These are phyloP conservation scores for Caenorhabditis macrosperma DNA, from an alignment of 2,888 invertebrate species.

Conservation along the genomic window DNA sequence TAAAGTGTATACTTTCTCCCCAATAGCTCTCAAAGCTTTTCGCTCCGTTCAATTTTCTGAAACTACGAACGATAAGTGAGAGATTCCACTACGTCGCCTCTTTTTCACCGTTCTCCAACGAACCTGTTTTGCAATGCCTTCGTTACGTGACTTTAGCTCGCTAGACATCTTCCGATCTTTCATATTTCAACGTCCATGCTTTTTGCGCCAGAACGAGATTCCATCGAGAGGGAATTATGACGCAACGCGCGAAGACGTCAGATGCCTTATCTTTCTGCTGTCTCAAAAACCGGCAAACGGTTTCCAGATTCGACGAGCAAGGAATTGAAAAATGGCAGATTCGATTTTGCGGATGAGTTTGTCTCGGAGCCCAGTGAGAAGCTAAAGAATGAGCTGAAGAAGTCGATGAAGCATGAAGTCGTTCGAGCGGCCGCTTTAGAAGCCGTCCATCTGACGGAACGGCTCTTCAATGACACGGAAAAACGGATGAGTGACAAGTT, in stretches of 20 bases:
- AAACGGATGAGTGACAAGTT: conserved; percentile 59
- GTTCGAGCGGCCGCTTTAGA: conserved; percentile 56
- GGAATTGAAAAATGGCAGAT: conserved; percentile 16
- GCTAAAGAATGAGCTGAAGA: conserved; percentile 50
- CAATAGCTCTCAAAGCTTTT: no score
- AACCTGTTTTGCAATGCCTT: not conserved
- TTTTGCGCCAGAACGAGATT: conserved; percentile 22
- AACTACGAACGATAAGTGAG: no score
- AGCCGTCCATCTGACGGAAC: conserved; percentile 65
- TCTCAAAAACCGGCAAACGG: not conserved
- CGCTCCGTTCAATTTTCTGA: no score
- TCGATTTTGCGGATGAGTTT: conserved; percentile 26
- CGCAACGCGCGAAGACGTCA: conserved; percentile 13
- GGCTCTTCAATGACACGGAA: conserved; percentile 71
- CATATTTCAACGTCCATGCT: conserved; percentile 22
- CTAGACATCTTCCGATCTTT: conserved; percentile 21
- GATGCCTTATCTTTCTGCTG: conserved; percentile 41
- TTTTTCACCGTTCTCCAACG: not conserved
- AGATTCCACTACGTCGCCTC: no score
- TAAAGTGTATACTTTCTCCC: no score
- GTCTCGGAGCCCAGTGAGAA: conserved; percentile 37
- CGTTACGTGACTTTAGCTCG: conserved; percentile 5
- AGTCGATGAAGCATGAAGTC: conserved; percentile 53
- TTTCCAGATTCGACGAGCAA: conserved; percentile 36
- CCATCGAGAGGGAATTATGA: conserved; percentile 6